phyloP scores from a whole-genome alignment of 2,888 invertebrate genomes.

The Campoplex capitator region DNA sequence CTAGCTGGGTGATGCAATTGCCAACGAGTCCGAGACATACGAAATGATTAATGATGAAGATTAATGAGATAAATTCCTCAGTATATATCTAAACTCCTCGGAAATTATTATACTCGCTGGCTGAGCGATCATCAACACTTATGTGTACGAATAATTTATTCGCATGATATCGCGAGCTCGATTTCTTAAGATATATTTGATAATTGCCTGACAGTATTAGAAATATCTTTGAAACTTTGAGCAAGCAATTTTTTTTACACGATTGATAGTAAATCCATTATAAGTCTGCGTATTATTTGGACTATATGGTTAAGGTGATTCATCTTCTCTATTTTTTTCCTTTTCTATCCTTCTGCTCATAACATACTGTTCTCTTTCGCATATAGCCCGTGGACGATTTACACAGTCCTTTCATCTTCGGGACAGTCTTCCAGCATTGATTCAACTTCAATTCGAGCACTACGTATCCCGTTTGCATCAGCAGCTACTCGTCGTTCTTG shows the following conservation, averaged over 20 bases:
- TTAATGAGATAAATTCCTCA: constrained; percentile 21
- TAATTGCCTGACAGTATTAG: constrained; percentile 72
- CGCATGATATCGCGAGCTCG: constrained; percentile 14
- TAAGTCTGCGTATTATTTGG: constrained; percentile 79
- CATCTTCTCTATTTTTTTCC: not conserved
- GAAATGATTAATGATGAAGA: constrained; percentile 47
- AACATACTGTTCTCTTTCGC: constrained; percentile 34
- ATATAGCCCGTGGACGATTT: constrained; percentile 36
- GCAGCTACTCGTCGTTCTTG: constrained; percentile 65
- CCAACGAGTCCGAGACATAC: constrained; percentile 5
- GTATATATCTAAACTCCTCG: constrained; percentile 3
- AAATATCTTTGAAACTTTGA: constrained; percentile 7
- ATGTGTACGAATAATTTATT: constrained; percentile 19
- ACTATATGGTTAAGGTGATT: constrained; percentile 61
- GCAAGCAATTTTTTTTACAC: constrained; percentile 52
- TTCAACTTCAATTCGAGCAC: constrained; percentile 42
- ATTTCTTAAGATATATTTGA: constrained; percentile 71
- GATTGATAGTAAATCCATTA: constrained; percentile 77
- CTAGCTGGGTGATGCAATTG: not conserved
- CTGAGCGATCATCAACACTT: constrained; percentile 34
- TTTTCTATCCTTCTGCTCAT: constrained; percentile 31
- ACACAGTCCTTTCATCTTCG: constrained; percentile 27
- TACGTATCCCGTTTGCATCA: constrained; percentile 66
- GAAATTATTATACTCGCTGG: constrained; percentile 23
- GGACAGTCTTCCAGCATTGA: not conserved